Base-by-base conservation (phyloP, 2,113 vertebrate genomes). In the Muscicapa adusta region DNA sequence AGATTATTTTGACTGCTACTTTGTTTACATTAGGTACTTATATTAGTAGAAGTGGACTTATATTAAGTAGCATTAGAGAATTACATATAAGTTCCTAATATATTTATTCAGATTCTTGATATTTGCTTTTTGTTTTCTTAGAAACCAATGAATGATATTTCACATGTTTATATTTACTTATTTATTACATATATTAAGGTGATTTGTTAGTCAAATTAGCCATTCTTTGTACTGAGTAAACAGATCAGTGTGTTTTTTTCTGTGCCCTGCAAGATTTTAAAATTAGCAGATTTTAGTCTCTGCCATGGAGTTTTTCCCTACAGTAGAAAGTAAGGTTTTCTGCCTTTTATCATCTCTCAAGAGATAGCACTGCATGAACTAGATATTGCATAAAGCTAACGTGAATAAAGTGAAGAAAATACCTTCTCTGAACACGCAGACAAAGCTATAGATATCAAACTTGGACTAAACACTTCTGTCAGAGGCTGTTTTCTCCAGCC, bases 341-440 rank as follows among this genome's bases (percentile, higher is more conserved):
- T 78, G 43, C 68, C 42, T 93, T 94, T 94, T 79, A 67, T 68
- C 62, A 42, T 66, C 58, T 91, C 95, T 75, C 87, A 43, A 43
- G 81, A 74, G 61, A 89, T 12, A 78, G 25, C n/a, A 51, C 76
- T 91, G 53, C 57, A 60, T 75, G 74, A 92, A 67, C 73, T 36
- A 84, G 87, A 28, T 78, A 87, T 48, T 76, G 50, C 87, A 83
- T 83, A 89, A 63, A 89, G 22, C 26, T 91, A 84, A 81, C 56
- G 58, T 75, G 36, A 95, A 95, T 67, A 84, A 91, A 84, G 50
- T 23, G 34, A 92, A 77, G 51, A 71, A 94, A 96, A 91, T 75
- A 53, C 33, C 16, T 84, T 50, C 68, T 93, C 61, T 87, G 87
- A 53, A 78, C 24, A 40, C 74, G 65, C 81, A 75, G 61, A 75